Evolutionary conservation across 2,888 invertebrate species (phyloP).

Genomic region (Drosophila atroscutellata): DNA sequence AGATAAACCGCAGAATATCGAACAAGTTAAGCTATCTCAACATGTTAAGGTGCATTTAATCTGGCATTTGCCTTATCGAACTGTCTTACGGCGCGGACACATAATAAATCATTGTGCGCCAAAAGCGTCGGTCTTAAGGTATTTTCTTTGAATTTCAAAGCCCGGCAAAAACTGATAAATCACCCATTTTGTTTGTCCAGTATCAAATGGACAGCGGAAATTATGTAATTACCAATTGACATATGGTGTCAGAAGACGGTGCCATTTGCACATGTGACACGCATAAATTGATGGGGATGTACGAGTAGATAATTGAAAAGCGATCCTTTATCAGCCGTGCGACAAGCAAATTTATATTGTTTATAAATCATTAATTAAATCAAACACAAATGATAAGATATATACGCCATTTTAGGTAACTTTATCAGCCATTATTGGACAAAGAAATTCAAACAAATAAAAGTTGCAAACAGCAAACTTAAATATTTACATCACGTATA

Average conservation of each 20-base stretch:
- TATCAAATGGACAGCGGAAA: constrained; percentile 24
- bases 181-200: constrained; percentile 4
- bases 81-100: constrained; percentile 42
- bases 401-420: not conserved
- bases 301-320: constrained; percentile 19
- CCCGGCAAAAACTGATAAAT: constrained; percentile 47
- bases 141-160: constrained; percentile 42
- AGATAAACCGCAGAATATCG: constrained; percentile 52
- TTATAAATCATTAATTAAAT: not conserved
- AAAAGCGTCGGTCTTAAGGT: constrained; percentile 38
- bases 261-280: constrained; percentile 58
- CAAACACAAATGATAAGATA: not conserved
- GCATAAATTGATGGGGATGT: constrained; percentile 23
- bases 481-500: constrained; percentile 53
- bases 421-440: not conserved
- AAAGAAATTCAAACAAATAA: not conserved
- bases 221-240: constrained; percentile 32
- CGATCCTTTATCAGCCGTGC: not conserved
- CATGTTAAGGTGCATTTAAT: constrained; percentile 37
- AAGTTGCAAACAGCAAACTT: not conserved
- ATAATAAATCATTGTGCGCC: constrained; percentile 59
- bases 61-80: constrained; percentile 35
- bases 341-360: not conserved
- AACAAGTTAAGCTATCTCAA: constrained; percentile 4
- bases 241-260: constrained; percentile 3